Percentiles rank a stretch among this genome's conserved stretches.
Evolutionary conservation across 2,888 invertebrate genomes (phyloP).

Genomic region (Scaptomyza tumidula): DNA sequence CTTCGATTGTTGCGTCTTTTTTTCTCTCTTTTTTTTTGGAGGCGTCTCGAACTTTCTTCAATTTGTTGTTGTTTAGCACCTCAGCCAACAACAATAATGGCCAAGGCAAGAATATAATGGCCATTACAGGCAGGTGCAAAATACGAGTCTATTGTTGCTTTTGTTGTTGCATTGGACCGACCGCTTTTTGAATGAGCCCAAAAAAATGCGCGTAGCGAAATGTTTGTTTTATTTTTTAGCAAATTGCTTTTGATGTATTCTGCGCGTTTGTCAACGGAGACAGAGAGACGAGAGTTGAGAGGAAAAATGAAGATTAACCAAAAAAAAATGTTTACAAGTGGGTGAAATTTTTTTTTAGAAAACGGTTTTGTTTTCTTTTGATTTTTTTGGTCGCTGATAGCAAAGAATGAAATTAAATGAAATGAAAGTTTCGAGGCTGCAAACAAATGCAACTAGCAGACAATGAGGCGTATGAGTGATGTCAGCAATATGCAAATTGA

Average conservation of each 20-base stretch:
- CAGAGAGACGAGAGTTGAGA: conserved; percentile 38
- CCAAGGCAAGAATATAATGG: conserved; percentile 44
- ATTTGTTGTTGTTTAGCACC: conserved; percentile 58
- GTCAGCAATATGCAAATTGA: conserved; percentile 53
- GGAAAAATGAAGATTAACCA: conserved; percentile 68
- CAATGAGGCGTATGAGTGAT: conserved; percentile 68
- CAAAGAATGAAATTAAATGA: conserved; percentile 49
- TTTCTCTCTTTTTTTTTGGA: conserved; percentile 11
- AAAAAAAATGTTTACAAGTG: conserved; percentile 46
- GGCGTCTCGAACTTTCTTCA: conserved; percentile 71
- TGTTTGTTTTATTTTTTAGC: conserved; percentile 76
- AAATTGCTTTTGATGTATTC: conserved; percentile 73
- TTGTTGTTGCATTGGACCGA: conserved; percentile 50
- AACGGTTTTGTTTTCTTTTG: conserved; percentile 40
- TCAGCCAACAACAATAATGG: conserved; percentile 44
- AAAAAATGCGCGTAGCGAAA: conserved; percentile 69
- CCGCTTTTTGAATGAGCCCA: conserved; percentile 53
- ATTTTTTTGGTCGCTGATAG: conserved; percentile 59
- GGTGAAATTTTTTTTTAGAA: conserved; percentile 71
- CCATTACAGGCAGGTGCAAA: conserved; percentile 60
- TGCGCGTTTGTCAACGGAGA: conserved; percentile 12
- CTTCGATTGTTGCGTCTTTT: conserved; percentile 13
- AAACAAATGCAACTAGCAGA: conserved; percentile 68
- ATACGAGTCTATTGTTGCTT: conserved; percentile 47
- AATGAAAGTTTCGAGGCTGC: conserved; percentile 46